These are phyloP conservation scores for Poecilobothrus nobilitatus DNA, from an alignment of 2,888 invertebrate genomes.

Conservation along the genomic window DNA sequence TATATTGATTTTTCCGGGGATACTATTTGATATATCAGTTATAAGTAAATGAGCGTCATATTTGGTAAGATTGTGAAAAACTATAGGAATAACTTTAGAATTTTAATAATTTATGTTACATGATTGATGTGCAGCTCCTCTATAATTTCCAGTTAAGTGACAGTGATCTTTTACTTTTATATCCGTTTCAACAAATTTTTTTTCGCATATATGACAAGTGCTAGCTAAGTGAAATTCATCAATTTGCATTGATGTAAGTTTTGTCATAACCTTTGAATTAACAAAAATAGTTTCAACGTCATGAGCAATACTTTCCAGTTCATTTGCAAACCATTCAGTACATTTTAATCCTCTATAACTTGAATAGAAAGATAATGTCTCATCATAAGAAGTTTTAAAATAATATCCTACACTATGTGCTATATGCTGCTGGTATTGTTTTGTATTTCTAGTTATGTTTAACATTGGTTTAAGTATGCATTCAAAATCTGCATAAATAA, in stretches of 20 bases:
- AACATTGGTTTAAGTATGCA: neutral
- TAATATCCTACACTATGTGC: conserved; percentile 13
- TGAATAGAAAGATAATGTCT: conserved; percentile 10
- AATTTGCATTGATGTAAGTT: conserved; percentile 2
- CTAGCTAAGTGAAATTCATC: neutral
- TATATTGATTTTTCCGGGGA: conserved; percentile 17
- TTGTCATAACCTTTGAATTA: neutral
- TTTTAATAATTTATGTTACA: conserved; percentile 14
- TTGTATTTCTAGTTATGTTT: conserved; percentile 10
- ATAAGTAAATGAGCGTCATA: conserved; percentile 31
- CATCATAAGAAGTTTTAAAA: conserved; percentile 14
- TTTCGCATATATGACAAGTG: conserved; percentile 10
- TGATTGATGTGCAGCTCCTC: conserved; percentile 22
- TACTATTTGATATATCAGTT: conserved; percentile 22
- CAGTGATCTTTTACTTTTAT: no score
- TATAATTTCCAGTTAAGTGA: no score
- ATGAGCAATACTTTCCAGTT: conserved; percentile 11
- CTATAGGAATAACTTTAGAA: neutral
- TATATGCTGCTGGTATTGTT: conserved; percentile 12
- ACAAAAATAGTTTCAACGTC: conserved; percentile 11
- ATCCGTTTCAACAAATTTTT: conserved; percentile 12
- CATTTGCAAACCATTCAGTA: conserved; percentile 11
- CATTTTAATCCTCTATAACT: conserved; percentile 10
- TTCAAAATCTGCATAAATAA: conserved; percentile 14
- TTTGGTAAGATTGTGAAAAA: conserved; percentile 15